These are phyloP conservation scores for Mesochorus sp. DNA, from an alignment of 2,888 invertebrate genomes.

Conservation along the genomic window DNA sequence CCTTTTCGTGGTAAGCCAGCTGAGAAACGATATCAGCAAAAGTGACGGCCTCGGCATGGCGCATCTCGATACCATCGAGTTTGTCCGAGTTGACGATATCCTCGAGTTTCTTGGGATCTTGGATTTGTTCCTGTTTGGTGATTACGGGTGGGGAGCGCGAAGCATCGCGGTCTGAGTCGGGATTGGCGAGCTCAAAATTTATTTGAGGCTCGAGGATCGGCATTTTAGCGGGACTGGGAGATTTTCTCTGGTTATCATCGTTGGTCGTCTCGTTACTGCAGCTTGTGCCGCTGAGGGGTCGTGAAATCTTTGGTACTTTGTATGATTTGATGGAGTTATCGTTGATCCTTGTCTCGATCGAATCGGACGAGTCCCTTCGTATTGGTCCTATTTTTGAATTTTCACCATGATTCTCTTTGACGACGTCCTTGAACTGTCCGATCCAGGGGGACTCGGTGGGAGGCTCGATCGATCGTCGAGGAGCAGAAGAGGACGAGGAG, in stretches of 20 bases:
- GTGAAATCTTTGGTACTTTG: slow-evolving; percentile 64
- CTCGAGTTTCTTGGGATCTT: slow-evolving; percentile 59
- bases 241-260: slow-evolving; percentile 49
- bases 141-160: slow-evolving; percentile 79
- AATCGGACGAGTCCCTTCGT: not conserved
- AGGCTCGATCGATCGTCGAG: slow-evolving; percentile 33
- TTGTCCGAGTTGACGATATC: slow-evolving; percentile 50
- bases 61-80: slow-evolving; percentile 41
- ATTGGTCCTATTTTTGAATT: slow-evolving; percentile 11
- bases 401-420: slow-evolving; percentile 10
- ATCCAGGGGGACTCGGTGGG: not conserved
- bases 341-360: not conserved
- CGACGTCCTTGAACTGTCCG: not conserved
- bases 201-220: slow-evolving; percentile 75
- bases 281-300: slow-evolving; percentile 2
- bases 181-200: slow-evolving; percentile 63
- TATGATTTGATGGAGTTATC: slow-evolving; percentile 53
- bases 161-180: slow-evolving; percentile 70
- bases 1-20: slow-evolving; percentile 80
- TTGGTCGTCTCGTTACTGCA: not conserved
- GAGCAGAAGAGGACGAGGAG: too few relatives aligned
- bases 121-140: slow-evolving; percentile 72
- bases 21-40: slow-evolving; percentile 77
- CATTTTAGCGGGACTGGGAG: slow-evolving; percentile 68
- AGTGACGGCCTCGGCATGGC: slow-evolving; percentile 66